phyloP scores from a whole-genome alignment of 2,888 invertebrate species.

The Chymomyza caudatula region DNA sequence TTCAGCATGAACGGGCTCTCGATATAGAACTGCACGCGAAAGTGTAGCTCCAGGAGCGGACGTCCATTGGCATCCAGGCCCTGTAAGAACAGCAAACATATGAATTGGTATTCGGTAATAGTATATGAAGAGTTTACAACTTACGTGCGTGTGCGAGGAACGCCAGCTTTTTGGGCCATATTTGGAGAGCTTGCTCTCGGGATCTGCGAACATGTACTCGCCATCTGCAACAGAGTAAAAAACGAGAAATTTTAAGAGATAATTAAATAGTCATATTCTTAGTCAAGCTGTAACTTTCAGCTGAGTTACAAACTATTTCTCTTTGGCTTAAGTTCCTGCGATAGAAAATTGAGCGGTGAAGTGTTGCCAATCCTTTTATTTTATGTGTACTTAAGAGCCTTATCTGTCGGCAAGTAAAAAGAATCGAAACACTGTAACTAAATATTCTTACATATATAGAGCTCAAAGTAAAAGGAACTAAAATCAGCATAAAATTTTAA shows the following conservation, averaged over 20 bases:
- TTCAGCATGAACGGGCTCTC: conserved; percentile 93
- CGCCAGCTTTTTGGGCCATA: conserved; percentile 98
- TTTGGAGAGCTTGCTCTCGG: conserved; percentile 96
- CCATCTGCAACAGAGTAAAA: conserved; percentile 86
- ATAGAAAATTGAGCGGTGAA: too few species aligned
- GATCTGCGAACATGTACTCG: conserved; percentile 96
- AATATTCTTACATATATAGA: too few species aligned
- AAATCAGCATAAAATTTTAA: neutral
- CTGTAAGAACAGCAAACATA: conserved; percentile 77
- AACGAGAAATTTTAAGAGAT: neutral
- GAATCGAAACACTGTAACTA: too few species aligned
- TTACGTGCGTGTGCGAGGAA: conserved; percentile 93
- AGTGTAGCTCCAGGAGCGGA: conserved; percentile 91
- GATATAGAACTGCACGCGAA: conserved; percentile 95
- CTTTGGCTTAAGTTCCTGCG: too few species aligned
- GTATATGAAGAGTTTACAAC: conserved; percentile 70
- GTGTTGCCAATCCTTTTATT: too few species aligned
- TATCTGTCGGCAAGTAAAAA: too few species aligned
- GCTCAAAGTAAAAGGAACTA: neutral
- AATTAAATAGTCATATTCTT: neutral
- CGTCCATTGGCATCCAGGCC: conserved; percentile 94
- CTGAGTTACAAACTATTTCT: too few species aligned
- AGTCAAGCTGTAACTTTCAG: too few species aligned
- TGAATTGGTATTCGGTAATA: neutral
- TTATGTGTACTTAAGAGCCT: too few species aligned